Base-by-base conservation (phyloP, 1,140 invertebrate species). In the Halotydeus destructor region DNA sequence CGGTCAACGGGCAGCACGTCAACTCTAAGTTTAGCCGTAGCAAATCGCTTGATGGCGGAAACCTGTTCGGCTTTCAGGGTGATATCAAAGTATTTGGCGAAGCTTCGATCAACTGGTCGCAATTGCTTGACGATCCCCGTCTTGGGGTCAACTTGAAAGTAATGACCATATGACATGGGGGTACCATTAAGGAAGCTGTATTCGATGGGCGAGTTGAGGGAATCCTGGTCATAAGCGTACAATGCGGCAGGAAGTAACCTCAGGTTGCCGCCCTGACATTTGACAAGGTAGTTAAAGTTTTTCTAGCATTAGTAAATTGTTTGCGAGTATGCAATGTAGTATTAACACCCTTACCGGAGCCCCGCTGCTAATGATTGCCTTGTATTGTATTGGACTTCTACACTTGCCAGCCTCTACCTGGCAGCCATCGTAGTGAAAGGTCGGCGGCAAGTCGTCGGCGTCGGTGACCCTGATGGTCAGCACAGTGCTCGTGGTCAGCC, bases 161-260 rank as follows among this genome's bases (percentile, higher is more conserved):
- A 51, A 9, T 44, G 37, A 11, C 21, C 28, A 37, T 47, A 54
- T n/a, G 39, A 19, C 6, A 45, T 25, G 14, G 52, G 52, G 3
- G 47, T 52, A 1, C 81, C 83, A 48, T 71, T 76, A 4, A 78
- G 66, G 53, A 86, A 83, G 21, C 69, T 75, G 56, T 85, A 86
- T 35, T 68, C 65, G 38, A 84, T 80, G 0, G 70, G 69, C 1
- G 77, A 70, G 53, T 80, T 76, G 8, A 85, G 69, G 1, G 80
- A 81, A 54, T 86, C 81, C 69, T 80, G 75, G 56, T 85, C 80
- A 1, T 81, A 70, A 0, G 80, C 82, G 60, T 81, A 75, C 39
- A 88, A 83, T 52, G 79, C 76, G 54, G 85, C 81, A 1, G 83
- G 82, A n/a, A 69, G 64, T 19, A 86, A 74, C 41, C 74, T 73